Evolutionary conservation across 2,113 vertebrate species (phyloP), one percentile per base, ranked within the genome.

Genomic region (Charina bottae): DNA sequence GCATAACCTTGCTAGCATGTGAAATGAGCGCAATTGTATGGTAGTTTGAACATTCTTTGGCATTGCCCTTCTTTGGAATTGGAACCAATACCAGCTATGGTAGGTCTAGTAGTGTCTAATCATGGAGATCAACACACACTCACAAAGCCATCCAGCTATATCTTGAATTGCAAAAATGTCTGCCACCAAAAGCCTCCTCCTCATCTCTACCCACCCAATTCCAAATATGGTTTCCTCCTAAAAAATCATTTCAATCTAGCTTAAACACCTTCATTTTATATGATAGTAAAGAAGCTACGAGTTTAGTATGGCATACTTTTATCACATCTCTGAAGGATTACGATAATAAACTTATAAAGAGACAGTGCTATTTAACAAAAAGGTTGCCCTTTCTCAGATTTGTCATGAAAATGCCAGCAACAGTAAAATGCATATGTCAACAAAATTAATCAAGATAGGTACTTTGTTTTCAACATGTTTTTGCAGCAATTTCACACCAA

Each of bases 381-480:
- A 33, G 54, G 56, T 87, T 58, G 58, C n/a, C 53, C 10, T 88
- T 88, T 88, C 15, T 91, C 85, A 88, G 37, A 91, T 49, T 12
- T 88, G 85, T 88, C 23, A 37, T 87, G 86, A n/a, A n/a, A 88
- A 87, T 83, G 89, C 1, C 33, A 87, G 2, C 13, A 87, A 68
- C 2, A 55, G 37, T 87, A 55, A 85, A 87, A 26, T 83, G 64
- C 37, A 60, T 33, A 58, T 83, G 68, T 83, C 21, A 68, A 42
- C n/a, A 56, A 49, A 54, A 91, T 68, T 21, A 62, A 85, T 85
- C n/a, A 68, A 86, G 64, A 72, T 4, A 55, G n/a, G 46, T 68
- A 46, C 55, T 83, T 86, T 24, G 59, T 91, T 64, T 86, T 62
- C 54, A 88, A 49, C 17, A 49, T 53, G 33, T 33, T 17, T 54